A percentile compares a stretch with the other conserved stretches of the same genome.
phyloP scores from a whole-genome alignment of 2,888 invertebrate species.

The Diplazon laetatorius region DNA sequence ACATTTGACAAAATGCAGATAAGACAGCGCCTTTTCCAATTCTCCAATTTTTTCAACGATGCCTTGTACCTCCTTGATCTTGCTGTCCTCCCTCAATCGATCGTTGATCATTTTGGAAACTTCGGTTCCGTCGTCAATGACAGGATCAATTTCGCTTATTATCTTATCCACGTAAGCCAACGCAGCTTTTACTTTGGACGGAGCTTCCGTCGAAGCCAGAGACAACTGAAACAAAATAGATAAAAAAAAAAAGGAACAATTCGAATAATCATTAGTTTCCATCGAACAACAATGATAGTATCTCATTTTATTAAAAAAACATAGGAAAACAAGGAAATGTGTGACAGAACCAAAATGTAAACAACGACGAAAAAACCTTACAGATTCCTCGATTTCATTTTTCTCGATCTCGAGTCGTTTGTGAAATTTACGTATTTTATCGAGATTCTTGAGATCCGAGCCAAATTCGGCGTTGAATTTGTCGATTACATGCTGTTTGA shows the following conservation, averaged over 20 bases:
- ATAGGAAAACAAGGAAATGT: background rate
- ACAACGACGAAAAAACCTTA: slow-evolving; percentile 71
- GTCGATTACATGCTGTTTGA: slow-evolving; percentile 82
- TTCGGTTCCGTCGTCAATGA: slow-evolving; percentile 81
- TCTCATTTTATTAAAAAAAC: no score
- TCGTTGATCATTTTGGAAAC: slow-evolving; percentile 81
- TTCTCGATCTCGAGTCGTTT: slow-evolving; percentile 81
- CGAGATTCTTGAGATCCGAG: slow-evolving; percentile 83
- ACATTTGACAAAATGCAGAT: slow-evolving; percentile 88
- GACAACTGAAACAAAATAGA: no score
- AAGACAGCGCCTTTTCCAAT: slow-evolving; percentile 85
- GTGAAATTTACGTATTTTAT: slow-evolving; percentile 83
- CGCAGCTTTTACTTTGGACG: slow-evolving; percentile 86
- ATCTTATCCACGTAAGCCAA: slow-evolving; percentile 86
- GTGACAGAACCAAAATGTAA: background rate
- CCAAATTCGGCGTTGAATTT: slow-evolving; percentile 85
- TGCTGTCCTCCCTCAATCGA: slow-evolving; percentile 74
- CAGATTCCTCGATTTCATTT: slow-evolving; percentile 82
- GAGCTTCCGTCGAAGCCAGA: slow-evolving; percentile 86
- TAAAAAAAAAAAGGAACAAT: no score
- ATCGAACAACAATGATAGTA: slow-evolving; percentile 16
- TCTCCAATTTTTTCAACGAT: slow-evolving; percentile 85
- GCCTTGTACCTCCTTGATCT: slow-evolving; percentile 84
- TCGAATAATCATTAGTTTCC: slow-evolving; percentile 31
- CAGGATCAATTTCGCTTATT: slow-evolving; percentile 82